Conservation (phyloP, 2,113 vertebrate species). For the Zapus hudsonius region DNA sequence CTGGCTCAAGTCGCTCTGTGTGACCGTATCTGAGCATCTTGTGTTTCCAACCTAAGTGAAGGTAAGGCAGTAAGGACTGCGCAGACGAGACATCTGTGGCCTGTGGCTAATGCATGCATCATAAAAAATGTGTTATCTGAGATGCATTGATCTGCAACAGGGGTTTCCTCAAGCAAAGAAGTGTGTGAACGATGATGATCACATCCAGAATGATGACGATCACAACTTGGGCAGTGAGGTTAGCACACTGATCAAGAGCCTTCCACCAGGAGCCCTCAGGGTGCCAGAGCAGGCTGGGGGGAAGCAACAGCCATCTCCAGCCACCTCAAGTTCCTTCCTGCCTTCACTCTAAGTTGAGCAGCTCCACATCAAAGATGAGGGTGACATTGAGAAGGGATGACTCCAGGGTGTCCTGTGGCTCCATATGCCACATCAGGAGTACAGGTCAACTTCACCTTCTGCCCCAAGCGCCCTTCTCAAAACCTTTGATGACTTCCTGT, state of each 20-base stretch:
- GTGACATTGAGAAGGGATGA: conserved; percentile 98
- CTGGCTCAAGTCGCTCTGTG: conserved; percentile 92
- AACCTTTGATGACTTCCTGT: conserved; percentile 98
- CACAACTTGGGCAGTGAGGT: conserved; percentile 54
- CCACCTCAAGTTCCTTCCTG: conserved; percentile 69
- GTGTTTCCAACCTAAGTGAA: conserved; percentile 85
- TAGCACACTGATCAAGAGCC: conserved; percentile 71
- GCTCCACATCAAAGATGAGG: conserved; percentile 98
- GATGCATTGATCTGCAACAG: conserved; percentile 75
- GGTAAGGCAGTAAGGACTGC: conserved; percentile 92
- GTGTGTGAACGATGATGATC: conserved; percentile 77
- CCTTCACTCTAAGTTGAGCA: conserved; percentile 96
- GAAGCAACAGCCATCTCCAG: conserved; percentile 59
- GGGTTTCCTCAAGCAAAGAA: conserved; percentile 82
- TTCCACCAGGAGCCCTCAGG: conserved; percentile 77
- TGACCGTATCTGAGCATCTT: conserved; percentile 86
- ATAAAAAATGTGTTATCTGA: conserved; percentile 88
- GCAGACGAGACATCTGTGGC: conserved; percentile 86
- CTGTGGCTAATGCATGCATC: conserved; percentile 84
- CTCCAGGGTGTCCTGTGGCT: conserved; percentile 95
- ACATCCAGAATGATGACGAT: conserved; percentile 78
- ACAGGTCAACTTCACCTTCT: conserved; percentile 98
- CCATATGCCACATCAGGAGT: conserved; percentile 98
- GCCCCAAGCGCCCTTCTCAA: conserved; percentile 98
- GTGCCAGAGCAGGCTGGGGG: conserved; percentile 77